Percentiles rank a stretch among this genome's conserved stretches.
Conservation (phyloP, 2,113 vertebrate genomes). For the Pelusios castaneus region DNA sequence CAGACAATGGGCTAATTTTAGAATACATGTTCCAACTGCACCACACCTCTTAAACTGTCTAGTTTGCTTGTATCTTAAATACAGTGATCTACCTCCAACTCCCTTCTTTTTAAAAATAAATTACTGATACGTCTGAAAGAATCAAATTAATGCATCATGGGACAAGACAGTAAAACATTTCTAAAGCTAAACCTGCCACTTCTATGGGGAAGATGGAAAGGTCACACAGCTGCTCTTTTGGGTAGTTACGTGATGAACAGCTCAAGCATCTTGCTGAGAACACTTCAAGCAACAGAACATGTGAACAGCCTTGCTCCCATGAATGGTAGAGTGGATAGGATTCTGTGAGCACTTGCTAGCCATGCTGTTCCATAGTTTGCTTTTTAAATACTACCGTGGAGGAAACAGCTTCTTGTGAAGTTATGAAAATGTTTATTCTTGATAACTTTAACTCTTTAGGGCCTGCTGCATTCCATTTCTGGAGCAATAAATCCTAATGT, state of each 20-base stretch:
- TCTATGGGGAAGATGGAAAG: background rate
- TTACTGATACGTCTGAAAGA: background rate
- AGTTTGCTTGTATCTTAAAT: conserved; percentile 35
- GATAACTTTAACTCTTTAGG: background rate
- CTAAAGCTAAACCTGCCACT: background rate
- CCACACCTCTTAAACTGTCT: background rate
- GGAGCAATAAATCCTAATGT: background rate
- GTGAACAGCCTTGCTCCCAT: background rate
- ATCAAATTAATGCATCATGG: background rate
- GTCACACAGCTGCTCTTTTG: background rate
- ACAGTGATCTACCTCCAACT: conserved; percentile 31
- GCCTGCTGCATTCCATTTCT: background rate
- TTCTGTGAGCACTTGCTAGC: background rate
- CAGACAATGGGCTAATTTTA: background rate
- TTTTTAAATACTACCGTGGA: background rate
- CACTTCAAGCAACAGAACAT: background rate
- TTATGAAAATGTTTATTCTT: background rate
- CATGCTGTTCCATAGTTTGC: background rate
- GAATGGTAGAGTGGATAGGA: background rate
- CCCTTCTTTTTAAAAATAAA: background rate
- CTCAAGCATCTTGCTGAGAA: background rate
- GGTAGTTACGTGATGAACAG: background rate
- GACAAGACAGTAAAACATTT: background rate
- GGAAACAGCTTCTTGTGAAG: background rate
- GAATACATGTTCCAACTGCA: background rate